Evolutionary conservation across 1,140 invertebrate species (phyloP).

Genomic region (Pissodes strobi): DNA sequence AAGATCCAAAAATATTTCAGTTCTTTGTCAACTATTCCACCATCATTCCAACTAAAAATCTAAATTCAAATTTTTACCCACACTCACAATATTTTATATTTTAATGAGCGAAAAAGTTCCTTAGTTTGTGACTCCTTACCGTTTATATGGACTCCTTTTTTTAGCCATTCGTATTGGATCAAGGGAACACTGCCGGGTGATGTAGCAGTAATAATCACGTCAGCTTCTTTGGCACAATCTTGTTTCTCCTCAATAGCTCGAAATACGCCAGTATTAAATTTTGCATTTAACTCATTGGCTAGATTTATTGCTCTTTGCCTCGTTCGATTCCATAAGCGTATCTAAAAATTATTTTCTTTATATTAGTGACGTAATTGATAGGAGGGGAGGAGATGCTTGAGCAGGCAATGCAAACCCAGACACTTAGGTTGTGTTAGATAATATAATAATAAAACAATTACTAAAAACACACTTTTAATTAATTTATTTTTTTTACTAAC

Average conservation of each 20-base stretch:
- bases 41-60: neutral
- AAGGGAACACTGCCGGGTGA: constrained; percentile 53
- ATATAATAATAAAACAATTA: no score
- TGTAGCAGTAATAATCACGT: constrained; percentile 64
- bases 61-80: neutral
- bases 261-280: constrained; percentile 39
- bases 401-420: no score
- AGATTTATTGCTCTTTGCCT: constrained; percentile 54
- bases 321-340: constrained; percentile 63
- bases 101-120: no score
- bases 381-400: no score
- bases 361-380: no score
- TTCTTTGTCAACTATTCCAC: neutral
- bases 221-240: constrained; percentile 60
- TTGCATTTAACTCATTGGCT: constrained; percentile 52
- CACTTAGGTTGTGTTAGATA: no score
- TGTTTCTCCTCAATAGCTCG: constrained; percentile 49
- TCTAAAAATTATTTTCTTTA: constrained; percentile 43
- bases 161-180: constrained; percentile 59
- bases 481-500: no score
- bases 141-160: constrained; percentile 58
- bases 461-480: no score
- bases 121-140: constrained; percentile 42
- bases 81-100: no score
- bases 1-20: neutral